These are phyloP conservation scores for Ormyrus pomaceus DNA, from an alignment of 2,888 invertebrate species.

Conservation along the genomic window DNA sequence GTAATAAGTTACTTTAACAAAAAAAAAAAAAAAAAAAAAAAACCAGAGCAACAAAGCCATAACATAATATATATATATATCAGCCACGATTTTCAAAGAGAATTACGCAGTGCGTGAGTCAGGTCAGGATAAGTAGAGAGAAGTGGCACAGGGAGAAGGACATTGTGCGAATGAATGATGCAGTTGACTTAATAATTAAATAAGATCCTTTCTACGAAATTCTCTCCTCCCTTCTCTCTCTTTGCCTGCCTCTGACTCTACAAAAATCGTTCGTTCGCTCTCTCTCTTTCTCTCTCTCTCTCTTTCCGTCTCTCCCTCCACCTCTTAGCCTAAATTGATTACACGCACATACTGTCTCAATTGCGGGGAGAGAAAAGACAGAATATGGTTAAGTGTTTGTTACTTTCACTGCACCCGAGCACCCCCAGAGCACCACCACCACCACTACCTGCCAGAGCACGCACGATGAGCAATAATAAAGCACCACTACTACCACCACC, in stretches of 20 bases:
- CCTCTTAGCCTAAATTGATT: background rate
- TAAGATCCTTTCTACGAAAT: background rate
- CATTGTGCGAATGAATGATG: too few relatives aligned
- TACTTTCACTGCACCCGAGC: constrained; percentile 22
- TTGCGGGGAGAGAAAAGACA: background rate
- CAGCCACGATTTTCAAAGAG: background rate
- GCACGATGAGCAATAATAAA: constrained; percentile 25
- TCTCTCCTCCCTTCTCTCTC: constrained; percentile 17
- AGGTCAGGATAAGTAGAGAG: background rate
- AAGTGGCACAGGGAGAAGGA: background rate
- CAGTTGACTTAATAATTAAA: background rate
- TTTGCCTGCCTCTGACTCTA: background rate
- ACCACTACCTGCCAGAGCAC: background rate
- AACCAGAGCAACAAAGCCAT: too few relatives aligned
- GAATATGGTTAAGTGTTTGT: constrained; percentile 27
- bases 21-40: too few relatives aligned
- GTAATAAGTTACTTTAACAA: background rate
- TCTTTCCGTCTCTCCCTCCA: background rate
- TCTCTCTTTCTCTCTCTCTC: background rate
- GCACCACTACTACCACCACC: constrained; percentile 5
- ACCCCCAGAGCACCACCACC: constrained; percentile 21
- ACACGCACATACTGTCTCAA: background rate
- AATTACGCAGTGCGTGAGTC: background rate
- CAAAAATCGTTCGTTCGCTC: background rate
- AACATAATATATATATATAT: background rate